These are phyloP conservation scores for Megaceryle alcyon DNA, from an alignment of 2,797 vertebrate species.

Conservation along the genomic window DNA sequence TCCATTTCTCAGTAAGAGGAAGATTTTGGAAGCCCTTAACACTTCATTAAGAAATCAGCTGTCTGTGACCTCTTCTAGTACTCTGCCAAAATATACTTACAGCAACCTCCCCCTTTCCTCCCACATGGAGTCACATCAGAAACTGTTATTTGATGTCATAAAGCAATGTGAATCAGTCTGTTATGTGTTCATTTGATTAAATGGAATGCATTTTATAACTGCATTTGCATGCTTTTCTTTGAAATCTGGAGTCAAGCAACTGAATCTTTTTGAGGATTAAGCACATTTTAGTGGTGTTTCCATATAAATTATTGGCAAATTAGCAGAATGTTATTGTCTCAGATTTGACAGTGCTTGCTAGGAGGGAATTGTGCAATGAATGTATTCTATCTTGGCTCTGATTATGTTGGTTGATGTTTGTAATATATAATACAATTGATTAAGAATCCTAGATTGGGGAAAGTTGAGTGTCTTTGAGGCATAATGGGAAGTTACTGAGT, in stretches of 20 bases:
- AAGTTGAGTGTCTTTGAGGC: not conserved
- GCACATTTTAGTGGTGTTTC: slow-evolving; percentile 41
- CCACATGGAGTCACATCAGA: slow-evolving; percentile 23
- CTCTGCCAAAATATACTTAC: slow-evolving; percentile 58
- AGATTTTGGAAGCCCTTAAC: slow-evolving; percentile 60
- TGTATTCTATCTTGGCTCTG: not conserved
- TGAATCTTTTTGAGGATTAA: slow-evolving; percentile 68
- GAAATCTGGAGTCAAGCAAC: slow-evolving; percentile 58
- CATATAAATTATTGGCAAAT: slow-evolving; percentile 52
- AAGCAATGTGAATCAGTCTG: slow-evolving; percentile 54
- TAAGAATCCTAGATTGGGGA: not conserved
- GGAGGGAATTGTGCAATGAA: not conserved
- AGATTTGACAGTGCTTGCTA: not conserved
- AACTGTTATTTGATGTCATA: slow-evolving; percentile 56
- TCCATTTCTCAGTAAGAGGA: slow-evolving; percentile 14
- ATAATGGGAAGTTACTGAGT: not conserved
- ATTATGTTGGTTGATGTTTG: not conserved
- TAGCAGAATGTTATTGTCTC: not conserved
- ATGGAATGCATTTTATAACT: slow-evolving; percentile 55
- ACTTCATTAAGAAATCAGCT: slow-evolving; percentile 45
- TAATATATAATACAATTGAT: not conserved
- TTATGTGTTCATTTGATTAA: slow-evolving; percentile 70
- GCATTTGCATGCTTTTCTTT: slow-evolving; percentile 48
- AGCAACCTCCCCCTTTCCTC: slow-evolving; percentile 33
- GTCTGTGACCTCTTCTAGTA: slow-evolving; percentile 38